phyloP scores from a whole-genome alignment of 2,113 vertebrate genomes.

The Callipepla californica region DNA sequence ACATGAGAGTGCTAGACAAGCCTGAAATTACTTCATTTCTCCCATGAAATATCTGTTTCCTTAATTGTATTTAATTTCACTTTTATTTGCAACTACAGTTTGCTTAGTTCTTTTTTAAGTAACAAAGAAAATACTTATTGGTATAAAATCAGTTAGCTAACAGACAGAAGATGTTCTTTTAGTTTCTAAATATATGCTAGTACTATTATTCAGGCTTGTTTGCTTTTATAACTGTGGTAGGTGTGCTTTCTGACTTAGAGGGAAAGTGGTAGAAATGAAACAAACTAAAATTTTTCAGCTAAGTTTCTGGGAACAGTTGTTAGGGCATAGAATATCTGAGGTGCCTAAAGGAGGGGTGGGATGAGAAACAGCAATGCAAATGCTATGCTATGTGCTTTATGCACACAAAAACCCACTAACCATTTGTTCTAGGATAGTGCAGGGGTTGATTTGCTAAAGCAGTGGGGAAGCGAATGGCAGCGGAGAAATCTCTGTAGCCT shows the following conservation, averaged over 20 bases:
- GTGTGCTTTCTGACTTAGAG: background rate
- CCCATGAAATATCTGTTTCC: background rate
- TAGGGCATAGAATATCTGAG: background rate
- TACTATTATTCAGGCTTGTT: background rate
- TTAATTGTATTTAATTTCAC: background rate
- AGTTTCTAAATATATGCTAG: background rate
- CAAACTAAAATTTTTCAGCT: background rate
- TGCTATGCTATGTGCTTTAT: background rate
- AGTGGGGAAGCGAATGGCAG: background rate
- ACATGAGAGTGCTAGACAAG: background rate
- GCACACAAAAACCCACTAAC: accelerated
- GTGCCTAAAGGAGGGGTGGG: background rate
- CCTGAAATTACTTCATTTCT: background rate
- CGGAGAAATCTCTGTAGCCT: background rate
- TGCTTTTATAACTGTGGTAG: background rate
- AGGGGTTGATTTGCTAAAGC: background rate
- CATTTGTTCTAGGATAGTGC: background rate
- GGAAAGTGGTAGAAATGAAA: background rate
- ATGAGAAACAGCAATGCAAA: background rate
- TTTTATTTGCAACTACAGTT: background rate
- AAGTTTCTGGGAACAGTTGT: background rate
- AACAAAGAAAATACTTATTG: background rate
- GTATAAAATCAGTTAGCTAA: background rate
- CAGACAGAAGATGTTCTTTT: background rate
- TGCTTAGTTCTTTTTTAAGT: background rate